These are phyloP conservation scores for Clarias magur DNA, from an alignment of 2,113 vertebrate species.

Conservation along the genomic window DNA sequence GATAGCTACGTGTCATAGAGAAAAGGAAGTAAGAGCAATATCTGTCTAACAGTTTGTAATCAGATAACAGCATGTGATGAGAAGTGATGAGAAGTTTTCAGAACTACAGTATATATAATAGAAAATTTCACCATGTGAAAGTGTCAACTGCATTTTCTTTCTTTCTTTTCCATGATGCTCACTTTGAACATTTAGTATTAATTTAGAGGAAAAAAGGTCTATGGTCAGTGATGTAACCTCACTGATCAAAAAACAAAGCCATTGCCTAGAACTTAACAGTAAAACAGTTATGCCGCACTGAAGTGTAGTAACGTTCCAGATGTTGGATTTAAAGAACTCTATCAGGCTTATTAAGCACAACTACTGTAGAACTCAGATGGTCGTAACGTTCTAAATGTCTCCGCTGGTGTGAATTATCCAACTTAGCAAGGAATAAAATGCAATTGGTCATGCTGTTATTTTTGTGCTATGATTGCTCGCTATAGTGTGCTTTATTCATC, in stretches of 20 bases:
- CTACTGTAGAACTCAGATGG: background rate
- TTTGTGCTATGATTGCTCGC: background rate
- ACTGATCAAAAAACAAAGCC: constrained; percentile 4
- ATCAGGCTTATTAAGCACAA: background rate
- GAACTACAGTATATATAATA: too few relatives aligned
- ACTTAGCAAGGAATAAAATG: background rate
- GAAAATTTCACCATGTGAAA: too few relatives aligned
- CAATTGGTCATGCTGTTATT: background rate
- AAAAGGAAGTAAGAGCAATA: background rate
- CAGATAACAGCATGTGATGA: background rate
- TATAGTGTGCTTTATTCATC: background rate
- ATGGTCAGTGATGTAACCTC: background rate
- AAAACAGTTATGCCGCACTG: constrained; percentile 12
- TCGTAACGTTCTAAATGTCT: background rate
- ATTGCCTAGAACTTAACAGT: background rate
- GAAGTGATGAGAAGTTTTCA: too few relatives aligned
- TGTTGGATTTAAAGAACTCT: background rate
- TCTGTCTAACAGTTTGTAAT: background rate
- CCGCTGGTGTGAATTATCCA: background rate
- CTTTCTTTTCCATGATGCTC: background rate
- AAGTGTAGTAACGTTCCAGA: background rate
- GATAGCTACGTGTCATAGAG: background rate
- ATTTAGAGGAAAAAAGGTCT: background rate
- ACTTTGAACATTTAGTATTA: background rate
- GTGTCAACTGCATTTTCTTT: background rate